Base-by-base conservation (phyloP, 1,140 invertebrate species). In the Drosophila erecta region DNA sequence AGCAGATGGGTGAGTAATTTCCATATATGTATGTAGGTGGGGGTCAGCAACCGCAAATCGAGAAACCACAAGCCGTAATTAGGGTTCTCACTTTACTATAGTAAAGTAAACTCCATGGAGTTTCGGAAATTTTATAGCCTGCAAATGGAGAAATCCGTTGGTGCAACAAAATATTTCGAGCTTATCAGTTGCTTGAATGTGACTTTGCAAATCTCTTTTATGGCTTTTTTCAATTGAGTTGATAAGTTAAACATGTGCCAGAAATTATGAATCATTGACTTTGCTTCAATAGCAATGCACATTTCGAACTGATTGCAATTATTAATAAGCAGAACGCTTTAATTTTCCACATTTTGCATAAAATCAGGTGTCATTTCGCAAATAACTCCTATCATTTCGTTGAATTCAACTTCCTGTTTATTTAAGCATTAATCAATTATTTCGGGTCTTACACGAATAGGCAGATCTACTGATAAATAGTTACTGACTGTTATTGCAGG, bases 1-100 rank as follows among this genome's bases (percentile, higher is more conserved):
- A 97, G 74, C 93, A 94, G 58, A 94, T 98, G 78, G 97, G 97
- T 98, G 94, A 94, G 94, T 38, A 90, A 17, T 37, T 27, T 17
- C 3, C 14, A 0, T 12, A 41, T 24, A 35, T 20, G 10, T 24
- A 35, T 20, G 10, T 11, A 15, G 20, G 12, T 2, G 24, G 24
- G 46, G 11, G 12, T 46, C 44, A 20, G 6, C 27, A 20, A 51
- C 49, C 49, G 14, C 30, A 51, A 33, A 15, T 50, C 30, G 27
- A 15, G 8, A 33, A 51, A 35, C 49, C 49, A 10, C 49, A 51
- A 51, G 12, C 49, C 11, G 49, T 33, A 50, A 50, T 51, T 51
- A 35, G 15, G 10, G 10, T 20, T 35, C 49, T 51, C 49, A 33
- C 1, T 12, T 20, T 51, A 35, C 49, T n/a, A 49, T 11, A 17